These are phyloP conservation scores for Naja naja DNA, from an alignment of 2,113 vertebrate genomes.

Conservation along the genomic window DNA sequence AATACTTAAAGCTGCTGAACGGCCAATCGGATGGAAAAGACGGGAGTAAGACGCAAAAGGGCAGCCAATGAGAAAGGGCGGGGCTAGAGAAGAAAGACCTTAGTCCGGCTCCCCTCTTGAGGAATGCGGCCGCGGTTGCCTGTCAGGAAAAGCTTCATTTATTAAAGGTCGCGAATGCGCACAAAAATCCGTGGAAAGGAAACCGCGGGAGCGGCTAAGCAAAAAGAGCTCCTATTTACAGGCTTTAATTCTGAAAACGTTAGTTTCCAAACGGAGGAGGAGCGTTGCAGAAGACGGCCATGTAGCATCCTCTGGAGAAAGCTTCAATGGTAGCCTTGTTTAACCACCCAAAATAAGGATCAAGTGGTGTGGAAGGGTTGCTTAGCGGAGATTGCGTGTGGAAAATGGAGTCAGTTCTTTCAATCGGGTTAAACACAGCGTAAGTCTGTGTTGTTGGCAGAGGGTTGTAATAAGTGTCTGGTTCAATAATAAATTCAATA, in stretches of 20 bases:
- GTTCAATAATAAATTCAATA: too few relatives aligned
- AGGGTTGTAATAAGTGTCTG: neutral
- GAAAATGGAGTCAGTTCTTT: neutral
- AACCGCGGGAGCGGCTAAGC: neutral
- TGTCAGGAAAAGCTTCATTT: neutral
- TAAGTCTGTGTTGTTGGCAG: neutral
- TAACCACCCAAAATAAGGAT: neutral
- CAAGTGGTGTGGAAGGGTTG: neutral
- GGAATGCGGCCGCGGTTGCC: neutral
- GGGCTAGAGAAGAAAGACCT: neutral
- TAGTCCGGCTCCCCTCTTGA: neutral
- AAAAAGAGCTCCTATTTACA: neutral
- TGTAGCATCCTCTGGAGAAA: neutral
- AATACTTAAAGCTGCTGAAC: neutral
- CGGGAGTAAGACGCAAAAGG: neutral
- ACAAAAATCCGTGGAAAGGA: neutral
- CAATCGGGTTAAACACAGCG: neutral
- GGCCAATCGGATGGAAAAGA: neutral
- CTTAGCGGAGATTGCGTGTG: neutral
- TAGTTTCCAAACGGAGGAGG: neutral
- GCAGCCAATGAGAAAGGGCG: neutral
- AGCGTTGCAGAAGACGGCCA: neutral
- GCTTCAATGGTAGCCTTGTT: neutral
- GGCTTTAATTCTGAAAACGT: neutral
- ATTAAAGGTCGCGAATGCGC: neutral